Evolutionary conservation across 2,888 invertebrate species (phyloP).

Genomic region (Stegophylla sp.): DNA sequence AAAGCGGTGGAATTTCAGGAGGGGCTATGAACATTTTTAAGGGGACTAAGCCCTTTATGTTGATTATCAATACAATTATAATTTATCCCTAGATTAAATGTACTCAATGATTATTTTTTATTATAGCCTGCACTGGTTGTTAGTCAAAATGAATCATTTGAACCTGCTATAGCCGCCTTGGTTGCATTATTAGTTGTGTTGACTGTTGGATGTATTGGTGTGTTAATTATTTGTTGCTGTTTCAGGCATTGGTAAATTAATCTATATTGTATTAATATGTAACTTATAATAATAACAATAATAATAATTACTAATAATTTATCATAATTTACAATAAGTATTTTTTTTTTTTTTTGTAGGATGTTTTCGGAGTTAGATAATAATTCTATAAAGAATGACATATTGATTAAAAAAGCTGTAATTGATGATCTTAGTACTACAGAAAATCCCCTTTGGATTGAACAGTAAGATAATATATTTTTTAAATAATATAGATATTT

Average conservation of each 20-base stretch:
- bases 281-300: background rate
- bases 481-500: background rate
- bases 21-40: too few species aligned
- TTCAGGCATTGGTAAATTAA: slow-evolving; percentile 77
- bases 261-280: background rate
- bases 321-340: slow-evolving; percentile 38
- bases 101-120: too few species aligned
- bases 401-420: slow-evolving; percentile 77
- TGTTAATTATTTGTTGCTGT: slow-evolving; percentile 86
- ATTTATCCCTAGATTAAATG: too few species aligned
- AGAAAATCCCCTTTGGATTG: slow-evolving; percentile 91
- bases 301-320: background rate
- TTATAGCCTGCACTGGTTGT: slow-evolving; percentile 71
- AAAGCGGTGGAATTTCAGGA: too few species aligned
- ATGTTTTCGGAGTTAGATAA: slow-evolving; percentile 79
- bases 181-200: slow-evolving; percentile 85
- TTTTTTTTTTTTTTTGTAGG: slow-evolving; percentile 66
- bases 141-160: slow-evolving; percentile 78
- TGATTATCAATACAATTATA: too few species aligned
- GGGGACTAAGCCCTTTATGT: too few species aligned
- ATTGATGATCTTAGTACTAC: slow-evolving; percentile 87
- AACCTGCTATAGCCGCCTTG: slow-evolving; percentile 83
- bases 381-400: slow-evolving; percentile 75
- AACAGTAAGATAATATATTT: slow-evolving; percentile 72
- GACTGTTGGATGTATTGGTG: slow-evolving; percentile 84